Base-by-base conservation (phyloP, 2,888 invertebrate species). In the Drosophila ustulata region DNA sequence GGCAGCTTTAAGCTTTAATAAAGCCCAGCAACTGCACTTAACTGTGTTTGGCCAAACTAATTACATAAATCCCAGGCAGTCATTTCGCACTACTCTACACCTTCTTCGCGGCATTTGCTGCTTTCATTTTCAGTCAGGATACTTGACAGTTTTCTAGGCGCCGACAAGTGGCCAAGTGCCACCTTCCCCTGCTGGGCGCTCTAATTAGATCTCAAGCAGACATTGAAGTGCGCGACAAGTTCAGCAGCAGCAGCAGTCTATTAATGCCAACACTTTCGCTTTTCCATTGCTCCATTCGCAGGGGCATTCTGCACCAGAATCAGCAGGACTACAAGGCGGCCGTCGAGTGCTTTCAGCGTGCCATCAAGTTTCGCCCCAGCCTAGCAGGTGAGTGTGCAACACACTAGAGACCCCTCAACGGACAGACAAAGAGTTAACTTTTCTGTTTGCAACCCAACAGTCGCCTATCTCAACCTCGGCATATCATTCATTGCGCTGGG, bases 241-340 rank as follows among this genome's bases (percentile, higher is more conserved):
- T 87, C 84, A 82, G 39, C 62, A 57, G 32, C 32, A 32, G 9
- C 32, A 3, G 23, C 34, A 37, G 46, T 62, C 53, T 75, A 79
- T 84, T 82, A 78, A 82, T 74, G 79, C 68, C 80, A 70, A 67
- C 75, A 78, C 77, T 75, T 71, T 77, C 66, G 32, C 82, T 71
- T 66, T 67, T 32, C 76, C 18, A 18, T 55, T 46, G 11, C 55
- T 68, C 67, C 98, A 91, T 94, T 95, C 18, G 70, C 95, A 98
- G 98, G 92, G 98, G 98, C 72, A 97, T 98, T 90, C 93, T 98
- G 91, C 95, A 97, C 87, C 98, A 98, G 93, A 96, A 97, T 86
- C 96, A 97, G 93, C 96, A 96, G 91, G 95, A 97, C 90, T 96
- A 96, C 92, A 95, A 96, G 84, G 97, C 97, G 91, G 98, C 98